Conservation (phyloP, 2,113 vertebrate genomes). For the Cavia porcellus region DNA sequence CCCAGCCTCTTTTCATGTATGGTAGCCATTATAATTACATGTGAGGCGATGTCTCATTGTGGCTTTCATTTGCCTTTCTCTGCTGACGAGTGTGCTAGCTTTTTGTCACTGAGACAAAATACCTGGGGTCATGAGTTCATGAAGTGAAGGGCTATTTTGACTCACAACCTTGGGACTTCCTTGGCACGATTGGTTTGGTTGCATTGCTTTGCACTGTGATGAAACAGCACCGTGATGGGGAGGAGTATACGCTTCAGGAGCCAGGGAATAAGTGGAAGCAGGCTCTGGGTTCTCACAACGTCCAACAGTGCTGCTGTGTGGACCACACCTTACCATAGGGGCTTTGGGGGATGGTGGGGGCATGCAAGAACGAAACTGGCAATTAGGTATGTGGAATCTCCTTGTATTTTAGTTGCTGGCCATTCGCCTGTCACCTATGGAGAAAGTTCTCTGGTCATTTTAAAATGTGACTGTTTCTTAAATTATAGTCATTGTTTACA, state of each 20-base stretch:
- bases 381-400: neutral
- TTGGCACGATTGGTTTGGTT: neutral
- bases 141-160: neutral
- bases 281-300: neutral
- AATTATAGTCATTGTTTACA: neutral
- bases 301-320: too few relatives aligned
- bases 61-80: neutral
- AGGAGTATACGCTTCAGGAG: neutral
- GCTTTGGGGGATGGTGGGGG: too few relatives aligned
- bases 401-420: neutral
- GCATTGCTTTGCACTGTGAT: neutral
- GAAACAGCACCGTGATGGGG: neutral
- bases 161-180: neutral
- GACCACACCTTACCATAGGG: neutral
- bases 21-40: neutral
- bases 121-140: neutral
- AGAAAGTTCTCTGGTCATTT: slow-evolving; percentile 4
- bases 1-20: neutral
- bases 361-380: too few relatives aligned
- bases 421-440: neutral
- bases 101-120: neutral
- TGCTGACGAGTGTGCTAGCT: neutral
- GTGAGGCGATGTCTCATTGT: neutral
- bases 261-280: neutral
- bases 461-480: neutral